A percentile compares a stretch with the other conserved stretches of the same genome.
Conservation (phyloP, 2,888 invertebrate species). For the Leistus spinibarbis region DNA sequence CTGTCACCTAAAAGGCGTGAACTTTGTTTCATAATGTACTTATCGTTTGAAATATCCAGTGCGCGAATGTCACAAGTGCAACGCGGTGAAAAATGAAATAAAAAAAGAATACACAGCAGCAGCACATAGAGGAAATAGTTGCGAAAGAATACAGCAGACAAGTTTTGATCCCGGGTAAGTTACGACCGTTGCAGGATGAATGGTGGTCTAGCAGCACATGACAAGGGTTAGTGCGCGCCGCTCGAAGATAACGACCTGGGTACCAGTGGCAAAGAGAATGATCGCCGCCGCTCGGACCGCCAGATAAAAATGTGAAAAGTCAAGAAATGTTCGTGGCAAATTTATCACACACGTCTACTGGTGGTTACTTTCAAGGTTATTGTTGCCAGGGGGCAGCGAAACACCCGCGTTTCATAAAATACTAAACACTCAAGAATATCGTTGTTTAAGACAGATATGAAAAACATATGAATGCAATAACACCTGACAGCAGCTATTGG, state of each 20-base stretch:
- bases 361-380: neutral
- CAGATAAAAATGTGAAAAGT: conserved; percentile 37
- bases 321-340: conserved; percentile 33
- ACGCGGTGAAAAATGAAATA: too few relatives aligned
- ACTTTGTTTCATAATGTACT: neutral
- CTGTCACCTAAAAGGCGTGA: neutral
- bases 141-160: conserved; percentile 26
- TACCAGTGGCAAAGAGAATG: conserved; percentile 1
- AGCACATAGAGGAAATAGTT: too few relatives aligned
- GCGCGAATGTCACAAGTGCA: neutral
- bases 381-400: neutral
- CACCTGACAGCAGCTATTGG: neutral
- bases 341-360: conserved; percentile 9
- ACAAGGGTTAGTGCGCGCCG: conserved; percentile 12
- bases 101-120: too few relatives aligned
- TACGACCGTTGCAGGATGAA: conserved; percentile 26
- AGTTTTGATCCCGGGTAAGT: conserved; percentile 32
- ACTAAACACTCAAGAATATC: neutral
- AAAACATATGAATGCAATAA: neutral
- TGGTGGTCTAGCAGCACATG: conserved; percentile 22
- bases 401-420: neutral
- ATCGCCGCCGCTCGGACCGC: neutral
- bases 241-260: conserved; percentile 1
- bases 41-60: neutral
- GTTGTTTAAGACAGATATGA: neutral